Base-by-base conservation (phyloP, 2,113 vertebrate species). In the Progne subis region DNA sequence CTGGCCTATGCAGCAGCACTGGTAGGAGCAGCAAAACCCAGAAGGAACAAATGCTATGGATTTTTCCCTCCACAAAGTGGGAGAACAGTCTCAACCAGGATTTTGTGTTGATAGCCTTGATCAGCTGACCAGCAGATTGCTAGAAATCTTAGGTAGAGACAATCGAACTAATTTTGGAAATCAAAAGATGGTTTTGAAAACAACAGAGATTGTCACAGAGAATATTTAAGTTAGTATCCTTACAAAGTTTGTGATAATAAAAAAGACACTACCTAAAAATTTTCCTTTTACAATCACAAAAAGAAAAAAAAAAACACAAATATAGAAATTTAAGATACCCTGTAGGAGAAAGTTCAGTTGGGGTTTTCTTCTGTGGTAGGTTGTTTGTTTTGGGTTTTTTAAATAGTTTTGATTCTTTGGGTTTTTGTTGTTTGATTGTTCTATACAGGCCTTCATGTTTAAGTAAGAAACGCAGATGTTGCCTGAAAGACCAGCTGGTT, bases 1-100 rank as follows among this genome's bases (percentile, higher is more conserved):
- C 24, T 60, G 90, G 88, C 75, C 79, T 59, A 39, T 90, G 92
- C 81, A 94, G 93, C 92, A 97, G 84, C 47, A 14, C 82, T 53
- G 53, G 53, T 72, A 82, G 4, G 15, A 79, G 83, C 59, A 82
- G 72, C 72, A 49, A 56, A 93, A 89, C 64, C 64, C 7, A 91
- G 10, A 82, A 92, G 64, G 39, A 95, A 77, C 5, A 13, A 72
- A 82, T 2, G 47, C 17, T 37, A 28, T 25, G 14, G 71, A 83
- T 75, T 76, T 55, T 29, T 41, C 34, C 23, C 46, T 67, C 52
- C 44, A 47, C 26, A 50, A 89, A 78, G 47, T 47, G 32, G 14
- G 26, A 47, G 34, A 82, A 64, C 24, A 52, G 39, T 24, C 70
- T 67, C 64, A 74, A 21, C 14, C 39, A 74, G 67, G 49, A 47